Evolutionary conservation across 2,797 vertebrate genomes (phyloP).

Genomic region (Amblyraja radiata): DNA sequence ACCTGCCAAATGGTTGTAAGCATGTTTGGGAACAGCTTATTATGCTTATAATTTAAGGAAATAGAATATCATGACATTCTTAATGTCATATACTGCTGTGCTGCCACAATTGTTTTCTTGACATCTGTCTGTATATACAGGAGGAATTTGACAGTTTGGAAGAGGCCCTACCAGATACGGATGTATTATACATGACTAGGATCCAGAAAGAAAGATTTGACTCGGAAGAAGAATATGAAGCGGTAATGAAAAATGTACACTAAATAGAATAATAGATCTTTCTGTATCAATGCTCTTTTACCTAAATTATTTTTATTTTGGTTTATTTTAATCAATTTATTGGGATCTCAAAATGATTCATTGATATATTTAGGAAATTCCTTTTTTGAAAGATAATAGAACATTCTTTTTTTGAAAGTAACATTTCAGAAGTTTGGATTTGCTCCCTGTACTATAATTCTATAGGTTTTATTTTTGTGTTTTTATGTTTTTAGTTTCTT

Average conservation of each 20-base stretch:
- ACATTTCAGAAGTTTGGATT: background rate
- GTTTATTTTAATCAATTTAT: background rate
- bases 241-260: constrained; percentile 54
- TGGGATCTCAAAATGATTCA: background rate
- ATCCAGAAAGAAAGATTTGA: constrained; percentile 91
- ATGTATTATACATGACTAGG: constrained; percentile 93
- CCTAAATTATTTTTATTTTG: background rate
- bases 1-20: background rate
- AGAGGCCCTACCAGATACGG: constrained; percentile 83
- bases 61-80: background rate
- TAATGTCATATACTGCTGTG: background rate
- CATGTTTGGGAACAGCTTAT: background rate
- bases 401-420: background rate
- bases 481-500: background rate
- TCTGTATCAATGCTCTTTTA: background rate
- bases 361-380: background rate
- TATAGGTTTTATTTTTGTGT: background rate
- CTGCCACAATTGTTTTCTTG: background rate
- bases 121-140: constrained; percentile 52
- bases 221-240: constrained; percentile 73
- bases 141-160: constrained; percentile 90
- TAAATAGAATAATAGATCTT: background rate
- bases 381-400: background rate
- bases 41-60: background rate
- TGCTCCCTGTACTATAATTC: background rate